Conservation (phyloP, 1,140 invertebrate genomes). For the Pollicipes pollicipes region DNA sequence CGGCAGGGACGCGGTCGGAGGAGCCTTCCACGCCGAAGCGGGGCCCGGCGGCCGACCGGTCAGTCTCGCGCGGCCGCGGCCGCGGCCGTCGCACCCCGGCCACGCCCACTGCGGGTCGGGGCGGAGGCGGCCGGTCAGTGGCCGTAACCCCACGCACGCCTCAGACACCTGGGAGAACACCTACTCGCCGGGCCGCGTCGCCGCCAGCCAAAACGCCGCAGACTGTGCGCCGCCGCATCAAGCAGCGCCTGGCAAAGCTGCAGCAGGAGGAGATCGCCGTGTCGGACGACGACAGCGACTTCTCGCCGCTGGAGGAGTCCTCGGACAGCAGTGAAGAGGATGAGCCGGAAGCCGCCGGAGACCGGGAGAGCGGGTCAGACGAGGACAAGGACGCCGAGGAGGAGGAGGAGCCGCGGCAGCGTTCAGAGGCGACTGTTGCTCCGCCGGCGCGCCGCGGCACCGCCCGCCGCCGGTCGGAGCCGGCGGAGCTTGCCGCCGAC, state of each 20-base stretch:
- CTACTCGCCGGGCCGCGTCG: background rate
- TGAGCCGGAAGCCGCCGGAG: background rate
- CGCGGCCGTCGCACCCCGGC: background rate
- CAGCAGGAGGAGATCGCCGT: background rate
- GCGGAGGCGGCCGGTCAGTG: too few relatives aligned
- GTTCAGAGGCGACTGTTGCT: background rate
- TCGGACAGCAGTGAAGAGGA: background rate
- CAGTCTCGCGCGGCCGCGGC: background rate
- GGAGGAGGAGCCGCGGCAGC: background rate
- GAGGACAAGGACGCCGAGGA: background rate
- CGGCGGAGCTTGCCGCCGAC: background rate
- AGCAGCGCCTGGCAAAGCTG: conserved; percentile 1
- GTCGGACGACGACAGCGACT: background rate
- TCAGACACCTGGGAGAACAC: background rate
- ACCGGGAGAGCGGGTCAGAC: background rate
- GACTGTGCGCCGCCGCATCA: background rate
- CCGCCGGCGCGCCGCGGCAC: background rate
- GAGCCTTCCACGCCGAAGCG: background rate
- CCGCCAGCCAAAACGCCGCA: background rate
- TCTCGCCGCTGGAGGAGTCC: background rate
- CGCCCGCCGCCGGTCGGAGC: background rate
- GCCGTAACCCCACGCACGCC: background rate
- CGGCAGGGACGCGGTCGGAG: background rate
- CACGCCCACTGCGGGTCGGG: background rate
- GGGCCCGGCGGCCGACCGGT: background rate